phyloP scores from a whole-genome alignment of 2,888 invertebrate genomes.

The Perithous albicinctus region DNA sequence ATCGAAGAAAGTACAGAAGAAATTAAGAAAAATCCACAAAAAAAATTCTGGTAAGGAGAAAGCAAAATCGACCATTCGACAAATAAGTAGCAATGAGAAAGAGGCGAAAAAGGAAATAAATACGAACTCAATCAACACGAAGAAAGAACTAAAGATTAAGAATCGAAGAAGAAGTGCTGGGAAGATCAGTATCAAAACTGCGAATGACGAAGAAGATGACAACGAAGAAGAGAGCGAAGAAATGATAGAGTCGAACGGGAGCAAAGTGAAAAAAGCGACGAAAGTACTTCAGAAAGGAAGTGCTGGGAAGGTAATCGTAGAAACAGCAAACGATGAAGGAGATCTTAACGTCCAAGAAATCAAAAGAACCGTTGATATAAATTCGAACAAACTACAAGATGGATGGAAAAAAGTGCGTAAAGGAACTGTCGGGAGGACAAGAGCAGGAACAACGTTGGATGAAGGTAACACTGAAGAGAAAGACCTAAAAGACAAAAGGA shows the following conservation, averaged over 20 bases:
- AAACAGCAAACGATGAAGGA: not conserved
- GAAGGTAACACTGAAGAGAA: no score
- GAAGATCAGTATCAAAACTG: not conserved
- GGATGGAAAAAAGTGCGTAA: no score
- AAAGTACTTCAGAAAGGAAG: not conserved
- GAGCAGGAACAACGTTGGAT: no score
- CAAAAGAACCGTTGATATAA: no score
- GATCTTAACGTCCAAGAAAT: not conserved
- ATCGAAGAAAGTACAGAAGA: not conserved
- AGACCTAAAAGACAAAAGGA: no score
- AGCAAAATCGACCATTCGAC: not conserved
- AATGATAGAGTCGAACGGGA: not conserved
- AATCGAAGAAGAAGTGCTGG: not conserved
- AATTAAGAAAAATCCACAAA: not conserved
- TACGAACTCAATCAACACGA: not conserved
- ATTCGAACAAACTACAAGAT: no score
- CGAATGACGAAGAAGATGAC: not conserved
- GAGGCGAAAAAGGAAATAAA: not conserved
- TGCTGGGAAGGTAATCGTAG: not conserved
- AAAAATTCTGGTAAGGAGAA: not conserved
- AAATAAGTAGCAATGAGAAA: not conserved
- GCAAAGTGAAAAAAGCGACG: not conserved
- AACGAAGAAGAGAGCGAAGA: not conserved
- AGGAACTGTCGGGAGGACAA: no score
- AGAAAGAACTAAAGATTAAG: not conserved